Percentiles rank a stretch among this genome's conserved stretches.
phyloP scores from a whole-genome alignment of 1,140 invertebrate genomes.

The Alviniconcha marisindica region DNA sequence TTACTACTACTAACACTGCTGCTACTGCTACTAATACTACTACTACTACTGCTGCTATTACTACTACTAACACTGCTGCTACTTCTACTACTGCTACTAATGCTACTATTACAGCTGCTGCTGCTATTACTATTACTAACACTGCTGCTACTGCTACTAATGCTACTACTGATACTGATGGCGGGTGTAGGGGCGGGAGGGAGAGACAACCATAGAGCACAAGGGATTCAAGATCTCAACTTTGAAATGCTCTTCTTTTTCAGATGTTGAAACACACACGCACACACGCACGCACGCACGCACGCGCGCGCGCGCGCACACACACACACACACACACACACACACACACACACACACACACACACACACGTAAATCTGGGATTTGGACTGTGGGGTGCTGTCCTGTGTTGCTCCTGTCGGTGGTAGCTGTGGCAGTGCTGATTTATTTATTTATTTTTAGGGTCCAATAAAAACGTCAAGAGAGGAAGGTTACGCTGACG shows the following conservation, averaged over 20 bases:
- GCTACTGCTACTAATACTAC: neutral
- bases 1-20: neutral
- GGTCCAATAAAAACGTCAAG: too few species aligned
- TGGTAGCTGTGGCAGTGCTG: too few species aligned
- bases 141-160: neutral
- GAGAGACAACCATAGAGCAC: too few species aligned
- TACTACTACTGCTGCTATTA: constrained; percentile 24
- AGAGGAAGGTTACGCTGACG: too few species aligned
- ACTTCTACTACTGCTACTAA: neutral
- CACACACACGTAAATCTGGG: too few species aligned
- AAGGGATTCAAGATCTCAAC: too few species aligned
- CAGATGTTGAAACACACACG: neutral
- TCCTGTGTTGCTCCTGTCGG: too few species aligned
- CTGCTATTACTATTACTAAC: neutral
- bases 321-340: constrained; percentile 3
- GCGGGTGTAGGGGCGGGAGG: too few species aligned
- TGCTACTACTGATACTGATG: neutral
- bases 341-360: neutral
- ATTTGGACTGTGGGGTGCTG: too few species aligned
- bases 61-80: constrained; percentile 5
- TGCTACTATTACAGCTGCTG: neutral
- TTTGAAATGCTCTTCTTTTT: neutral
- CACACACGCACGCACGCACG: too few species aligned
- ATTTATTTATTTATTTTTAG: too few species aligned
- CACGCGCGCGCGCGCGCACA: neutral